Evolutionary conservation across 2,888 invertebrate species (phyloP), one percentile per base, ranked within the genome.

Genomic region (Poecilobothrus nobilitatus): DNA sequence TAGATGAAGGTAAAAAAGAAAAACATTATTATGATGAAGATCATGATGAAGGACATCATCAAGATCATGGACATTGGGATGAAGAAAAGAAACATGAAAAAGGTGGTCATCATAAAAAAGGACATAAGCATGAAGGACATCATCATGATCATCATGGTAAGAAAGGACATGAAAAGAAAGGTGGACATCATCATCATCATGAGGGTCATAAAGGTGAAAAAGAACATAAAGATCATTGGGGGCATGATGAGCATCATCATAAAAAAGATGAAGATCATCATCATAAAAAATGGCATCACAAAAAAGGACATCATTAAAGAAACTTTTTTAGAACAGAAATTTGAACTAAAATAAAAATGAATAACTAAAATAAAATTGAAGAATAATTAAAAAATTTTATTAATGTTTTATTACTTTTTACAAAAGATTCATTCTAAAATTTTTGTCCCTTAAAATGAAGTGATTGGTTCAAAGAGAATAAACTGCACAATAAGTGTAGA

Each of bases 11-110:
- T 81, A 91, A 92, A 78, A 93, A 93, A 80, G 90, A 92, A 76
- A 92, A 93, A 77, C 89, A 91, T 77, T 92, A 91, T 87, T 92
- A 89, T 80, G 92, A 93, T 74, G 92, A 92, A 81, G 89, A 91
- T 75, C 91, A 92, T 74, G 91, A 91, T 76, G 88, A 88, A 64
- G 92, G 89, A 0, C 90, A 90, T 74, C 91, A 92, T 79, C 90
- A 91, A 77, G 91, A 92, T 76, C 91, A 92, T 76, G 92, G 91
- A 71, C 90, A 87, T 53, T 89, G 88, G 79, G 90, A 92, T 77
- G 90, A 92, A 78, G 89, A 89, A 76, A 89, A 91, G 74, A 90
- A 89, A 33, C 89, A 91, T 81, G 90, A 92, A 81, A 90, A 92
- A 82, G 93, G 92, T 70, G 90, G 91, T 8, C 88, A 89, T 78